These are phyloP conservation scores for Atrichornis clamosus DNA, from an alignment of 2,113 vertebrate species.

Conservation along the genomic window DNA sequence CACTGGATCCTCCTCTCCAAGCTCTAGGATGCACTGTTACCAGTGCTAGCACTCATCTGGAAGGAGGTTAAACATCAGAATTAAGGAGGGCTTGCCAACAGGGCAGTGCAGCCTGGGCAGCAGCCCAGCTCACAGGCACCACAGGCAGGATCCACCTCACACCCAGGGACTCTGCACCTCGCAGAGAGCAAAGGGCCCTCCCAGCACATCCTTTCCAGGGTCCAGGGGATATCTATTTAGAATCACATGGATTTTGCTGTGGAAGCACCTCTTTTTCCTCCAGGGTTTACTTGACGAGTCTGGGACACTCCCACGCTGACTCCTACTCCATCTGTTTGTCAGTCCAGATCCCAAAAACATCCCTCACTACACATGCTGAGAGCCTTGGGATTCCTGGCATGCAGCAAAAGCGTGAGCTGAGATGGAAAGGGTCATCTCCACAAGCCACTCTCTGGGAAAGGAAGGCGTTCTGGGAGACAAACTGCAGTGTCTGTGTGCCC, in stretches of 20 bases:
- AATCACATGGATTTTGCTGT: background rate
- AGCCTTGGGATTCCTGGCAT: background rate
- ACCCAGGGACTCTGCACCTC: background rate
- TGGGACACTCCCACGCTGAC: background rate
- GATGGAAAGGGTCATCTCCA: background rate
- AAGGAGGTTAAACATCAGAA: background rate
- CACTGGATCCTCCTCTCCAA: background rate
- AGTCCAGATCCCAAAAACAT: background rate
- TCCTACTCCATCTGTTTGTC: background rate
- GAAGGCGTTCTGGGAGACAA: background rate
- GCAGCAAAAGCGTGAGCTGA: background rate
- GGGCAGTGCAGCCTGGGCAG: background rate
- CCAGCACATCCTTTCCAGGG: background rate
- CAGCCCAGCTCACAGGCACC: background rate
- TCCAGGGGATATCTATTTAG: background rate
- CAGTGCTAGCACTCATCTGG: background rate
- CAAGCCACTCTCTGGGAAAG: background rate
- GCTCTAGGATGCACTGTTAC: background rate
- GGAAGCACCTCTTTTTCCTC: background rate
- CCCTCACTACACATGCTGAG: background rate
- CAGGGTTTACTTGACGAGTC: background rate
- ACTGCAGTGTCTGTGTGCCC: background rate
- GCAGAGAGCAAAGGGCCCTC: background rate
- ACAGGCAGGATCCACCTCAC: background rate
- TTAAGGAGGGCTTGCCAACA: background rate